These are phyloP conservation scores for Leptinotarsa tumamoca DNA, from an alignment of 2,888 invertebrate genomes.

Conservation along the genomic window DNA sequence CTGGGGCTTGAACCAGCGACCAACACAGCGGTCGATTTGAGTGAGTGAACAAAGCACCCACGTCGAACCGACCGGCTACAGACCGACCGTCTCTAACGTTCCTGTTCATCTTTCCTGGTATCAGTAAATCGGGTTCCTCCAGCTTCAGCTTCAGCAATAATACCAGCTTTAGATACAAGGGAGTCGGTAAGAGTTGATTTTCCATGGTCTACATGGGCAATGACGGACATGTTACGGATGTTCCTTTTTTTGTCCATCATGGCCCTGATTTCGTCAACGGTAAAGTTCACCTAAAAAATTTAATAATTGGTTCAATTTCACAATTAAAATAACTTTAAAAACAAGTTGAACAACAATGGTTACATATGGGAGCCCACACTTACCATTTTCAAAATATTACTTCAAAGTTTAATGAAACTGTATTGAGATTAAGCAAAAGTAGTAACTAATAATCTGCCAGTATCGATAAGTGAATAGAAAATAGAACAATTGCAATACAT, in stretches of 20 bases:
- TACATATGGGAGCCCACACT: constrained; percentile 7
- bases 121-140: constrained; percentile 99
- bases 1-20: too few relatives aligned
- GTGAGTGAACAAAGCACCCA: too few relatives aligned
- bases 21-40: too few relatives aligned
- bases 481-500: constrained; percentile 24
- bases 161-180: constrained; percentile 99
- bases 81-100: too few relatives aligned
- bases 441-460: too few relatives aligned
- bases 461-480: too few relatives aligned
- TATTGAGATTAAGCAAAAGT: too few relatives aligned
- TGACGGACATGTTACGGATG: constrained; percentile 99
- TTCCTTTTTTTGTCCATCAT: constrained; percentile 99
- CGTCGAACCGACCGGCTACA: too few relatives aligned
- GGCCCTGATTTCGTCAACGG: constrained; percentile 98
- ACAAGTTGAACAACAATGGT: background rate
- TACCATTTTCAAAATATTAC: constrained; percentile 28
- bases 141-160: constrained; percentile 98
- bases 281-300: constrained; percentile 95
- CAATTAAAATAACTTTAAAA: background rate
- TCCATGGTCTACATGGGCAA: constrained; percentile 99
- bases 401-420: too few relatives aligned
- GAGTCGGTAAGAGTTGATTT: constrained; percentile 99
- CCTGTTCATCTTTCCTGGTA: constrained; percentile 94
- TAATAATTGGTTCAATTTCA: constrained; percentile 19